phyloP scores from a whole-genome alignment of 2,888 invertebrate species.

The Sipunculus nudus region DNA sequence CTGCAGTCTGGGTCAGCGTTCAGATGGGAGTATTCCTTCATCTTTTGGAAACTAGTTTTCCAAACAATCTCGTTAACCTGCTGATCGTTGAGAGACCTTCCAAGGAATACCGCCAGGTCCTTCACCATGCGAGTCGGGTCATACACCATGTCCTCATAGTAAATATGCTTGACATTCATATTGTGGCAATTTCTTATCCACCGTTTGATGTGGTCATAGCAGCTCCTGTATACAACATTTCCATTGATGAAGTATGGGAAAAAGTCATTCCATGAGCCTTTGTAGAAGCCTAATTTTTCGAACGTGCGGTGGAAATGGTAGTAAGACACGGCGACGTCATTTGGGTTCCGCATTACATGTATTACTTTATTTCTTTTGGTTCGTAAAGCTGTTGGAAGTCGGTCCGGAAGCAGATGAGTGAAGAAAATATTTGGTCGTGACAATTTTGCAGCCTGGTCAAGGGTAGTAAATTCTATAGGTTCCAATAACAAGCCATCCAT shows the following conservation, averaged over 20 bases:
- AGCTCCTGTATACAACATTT: conserved; percentile 11
- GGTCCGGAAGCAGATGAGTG: too few relatives aligned
- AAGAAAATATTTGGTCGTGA: too few relatives aligned
- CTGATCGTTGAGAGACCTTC: conserved; percentile 5
- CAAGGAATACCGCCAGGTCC: conserved; percentile 20
- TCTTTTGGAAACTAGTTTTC: conserved; percentile 5
- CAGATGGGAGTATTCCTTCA: too few relatives aligned
- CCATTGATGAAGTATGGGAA: conserved; percentile 6
- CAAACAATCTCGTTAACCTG: conserved; percentile 9
- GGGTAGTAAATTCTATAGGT: too few relatives aligned
- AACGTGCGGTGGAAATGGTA: conserved; percentile 23
- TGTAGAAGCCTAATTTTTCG: conserved; percentile 6
- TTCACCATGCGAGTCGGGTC: conserved; percentile 9
- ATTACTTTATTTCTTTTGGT: too few relatives aligned
- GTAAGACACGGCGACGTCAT: conserved; percentile 21
- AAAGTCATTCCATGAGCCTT: conserved; percentile 20
- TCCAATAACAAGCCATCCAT: too few relatives aligned
- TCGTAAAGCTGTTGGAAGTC: too few relatives aligned
- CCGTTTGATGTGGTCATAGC: conserved; percentile 12
- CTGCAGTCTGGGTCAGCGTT: too few relatives aligned
- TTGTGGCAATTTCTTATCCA: conserved; percentile 21
- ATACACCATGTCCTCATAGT: conserved; percentile 26
- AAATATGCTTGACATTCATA: conserved; percentile 6
- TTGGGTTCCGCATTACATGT: conserved; percentile 28
- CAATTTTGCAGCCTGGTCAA: too few relatives aligned